These are phyloP conservation scores for Otocyon megalotis DNA, from an alignment of 2,113 vertebrate genomes.

Conservation along the genomic window DNA sequence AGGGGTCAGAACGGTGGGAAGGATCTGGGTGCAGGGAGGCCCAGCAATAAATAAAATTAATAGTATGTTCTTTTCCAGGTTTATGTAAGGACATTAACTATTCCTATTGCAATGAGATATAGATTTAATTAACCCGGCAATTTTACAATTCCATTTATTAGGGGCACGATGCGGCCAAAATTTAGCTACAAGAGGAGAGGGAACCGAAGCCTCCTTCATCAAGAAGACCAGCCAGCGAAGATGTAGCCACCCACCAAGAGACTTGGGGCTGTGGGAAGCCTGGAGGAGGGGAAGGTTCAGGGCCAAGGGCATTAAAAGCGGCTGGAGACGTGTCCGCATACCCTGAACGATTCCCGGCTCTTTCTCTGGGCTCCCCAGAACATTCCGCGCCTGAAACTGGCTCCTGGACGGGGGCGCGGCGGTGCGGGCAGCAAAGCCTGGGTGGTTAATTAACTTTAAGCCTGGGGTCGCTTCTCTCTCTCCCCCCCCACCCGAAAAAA, in stretches of 20 bases:
- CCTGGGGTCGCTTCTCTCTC: constrained; percentile 46
- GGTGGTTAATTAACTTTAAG: constrained; percentile 73
- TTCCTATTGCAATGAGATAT: constrained; percentile 62
- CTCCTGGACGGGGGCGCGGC: neutral
- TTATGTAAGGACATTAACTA: constrained; percentile 62
- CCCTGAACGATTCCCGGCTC: neutral
- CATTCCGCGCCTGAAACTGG: neutral
- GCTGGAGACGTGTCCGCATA: neutral
- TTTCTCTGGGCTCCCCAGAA: constrained; percentile 7
- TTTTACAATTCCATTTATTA: constrained; percentile 69
- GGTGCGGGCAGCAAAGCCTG: constrained; percentile 17
- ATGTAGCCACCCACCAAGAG: neutral
- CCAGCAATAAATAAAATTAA: constrained; percentile 65
- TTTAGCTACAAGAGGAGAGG: neutral
- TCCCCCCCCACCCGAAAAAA: neutral
- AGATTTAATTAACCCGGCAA: constrained; percentile 40
- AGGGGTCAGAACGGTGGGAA: constrained; percentile 34
- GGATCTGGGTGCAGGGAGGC: neutral
- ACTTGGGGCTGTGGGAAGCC: neutral
- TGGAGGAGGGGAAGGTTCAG: neutral
- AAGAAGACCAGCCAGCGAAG: constrained; percentile 37
- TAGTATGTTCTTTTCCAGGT: neutral
- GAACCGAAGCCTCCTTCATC: neutral
- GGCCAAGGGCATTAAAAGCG: neutral
- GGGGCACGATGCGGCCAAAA: neutral